A percentile compares a stretch with the other conserved stretches of the same genome.
Conservation (phyloP, 2,113 vertebrate genomes). For the Sylvietta virens region DNA sequence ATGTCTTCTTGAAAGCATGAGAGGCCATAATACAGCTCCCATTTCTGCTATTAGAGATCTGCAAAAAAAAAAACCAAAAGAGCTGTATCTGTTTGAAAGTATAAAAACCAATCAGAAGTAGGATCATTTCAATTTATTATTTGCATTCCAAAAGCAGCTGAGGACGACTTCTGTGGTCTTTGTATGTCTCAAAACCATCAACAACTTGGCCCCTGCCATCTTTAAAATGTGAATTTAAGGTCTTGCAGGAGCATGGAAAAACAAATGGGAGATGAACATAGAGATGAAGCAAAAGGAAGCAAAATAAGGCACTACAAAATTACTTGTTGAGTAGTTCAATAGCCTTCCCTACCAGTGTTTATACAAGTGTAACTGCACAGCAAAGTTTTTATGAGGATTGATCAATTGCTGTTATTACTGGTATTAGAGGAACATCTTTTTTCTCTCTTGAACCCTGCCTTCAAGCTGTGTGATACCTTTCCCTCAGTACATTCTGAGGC, state of each 20-base stretch:
- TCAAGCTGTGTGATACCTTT: background rate
- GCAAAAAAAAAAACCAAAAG: background rate
- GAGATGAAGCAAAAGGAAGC: background rate
- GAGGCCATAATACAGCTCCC: background rate
- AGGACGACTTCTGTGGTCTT: background rate
- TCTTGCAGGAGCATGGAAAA: background rate
- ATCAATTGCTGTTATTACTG: background rate
- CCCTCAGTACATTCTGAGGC: background rate
- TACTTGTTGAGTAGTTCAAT: background rate
- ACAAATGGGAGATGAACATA: background rate
- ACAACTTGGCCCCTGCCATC: background rate
- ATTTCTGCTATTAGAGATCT: background rate
- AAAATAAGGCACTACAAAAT: background rate
- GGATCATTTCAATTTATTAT: background rate
- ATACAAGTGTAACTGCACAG: background rate
- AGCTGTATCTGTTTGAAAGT: background rate
- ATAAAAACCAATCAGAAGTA: background rate
- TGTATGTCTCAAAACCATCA: background rate
- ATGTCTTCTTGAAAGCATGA: background rate
- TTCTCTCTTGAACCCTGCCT: background rate
- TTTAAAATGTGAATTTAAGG: background rate
- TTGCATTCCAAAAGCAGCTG: background rate
- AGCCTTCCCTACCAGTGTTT: background rate
- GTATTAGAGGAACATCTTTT: background rate
- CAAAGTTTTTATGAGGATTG: background rate